Conservation (phyloP, 1,140 invertebrate genomes). For the Lasioglossum baleicum region DNA sequence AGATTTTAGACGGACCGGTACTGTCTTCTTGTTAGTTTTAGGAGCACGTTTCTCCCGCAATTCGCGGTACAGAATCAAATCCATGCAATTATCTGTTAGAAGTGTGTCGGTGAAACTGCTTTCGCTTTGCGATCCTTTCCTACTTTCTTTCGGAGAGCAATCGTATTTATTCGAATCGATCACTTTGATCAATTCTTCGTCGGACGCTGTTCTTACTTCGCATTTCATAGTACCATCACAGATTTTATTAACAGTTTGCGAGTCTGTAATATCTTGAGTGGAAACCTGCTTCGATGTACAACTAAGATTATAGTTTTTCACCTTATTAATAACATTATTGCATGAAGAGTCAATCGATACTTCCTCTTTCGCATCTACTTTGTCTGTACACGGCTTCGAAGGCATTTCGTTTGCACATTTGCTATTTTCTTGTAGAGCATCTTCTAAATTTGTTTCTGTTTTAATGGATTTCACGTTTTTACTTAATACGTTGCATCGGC, state of each 20-base stretch:
- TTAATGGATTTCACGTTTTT: neutral
- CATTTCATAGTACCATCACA: neutral
- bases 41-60: neutral
- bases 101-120: neutral
- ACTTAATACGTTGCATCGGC: no score
- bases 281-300: no score
- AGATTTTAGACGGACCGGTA: neutral
- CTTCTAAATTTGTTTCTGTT: neutral
- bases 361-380: neutral
- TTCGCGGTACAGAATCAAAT: conserved; percentile 16
- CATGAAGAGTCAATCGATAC: neutral
- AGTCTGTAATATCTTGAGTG: neutral
- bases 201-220: neutral
- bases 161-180: neutral
- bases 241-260: neutral
- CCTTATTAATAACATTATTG: neutral
- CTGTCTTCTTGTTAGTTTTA: neutral
- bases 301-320: neutral
- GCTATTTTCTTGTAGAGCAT: neutral
- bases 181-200: neutral
- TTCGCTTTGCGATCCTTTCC: neutral
- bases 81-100: neutral
- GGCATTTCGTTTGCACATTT: neutral
- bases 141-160: neutral
- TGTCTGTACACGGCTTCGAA: neutral